phyloP scores from a whole-genome alignment of 30 jellyfish, hydroid and myxozoan species.

The Pseudorhiza aurosa region DNA sequence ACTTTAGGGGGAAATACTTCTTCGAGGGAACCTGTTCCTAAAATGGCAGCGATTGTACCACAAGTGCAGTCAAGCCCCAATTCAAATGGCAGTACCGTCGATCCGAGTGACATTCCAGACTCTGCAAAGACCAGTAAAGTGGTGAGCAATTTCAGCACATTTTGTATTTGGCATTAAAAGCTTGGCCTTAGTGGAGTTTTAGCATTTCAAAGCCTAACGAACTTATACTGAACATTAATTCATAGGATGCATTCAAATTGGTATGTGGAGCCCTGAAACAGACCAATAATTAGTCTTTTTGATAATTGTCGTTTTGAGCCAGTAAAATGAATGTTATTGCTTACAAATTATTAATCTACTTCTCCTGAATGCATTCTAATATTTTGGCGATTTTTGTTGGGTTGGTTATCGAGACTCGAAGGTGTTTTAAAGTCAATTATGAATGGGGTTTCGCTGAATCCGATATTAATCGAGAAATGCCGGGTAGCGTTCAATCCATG shows the following conservation, averaged over 20 bases:
- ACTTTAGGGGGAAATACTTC: slow-evolving; percentile 58
- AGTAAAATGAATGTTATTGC: neutral
- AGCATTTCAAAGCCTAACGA: neutral
- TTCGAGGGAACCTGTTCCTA: slow-evolving; percentile 65
- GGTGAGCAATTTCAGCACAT: slow-evolving; percentile 25
- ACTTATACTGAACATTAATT: neutral
- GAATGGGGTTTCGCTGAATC: neutral
- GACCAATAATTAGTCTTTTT: too few species aligned
- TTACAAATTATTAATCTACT: neutral
- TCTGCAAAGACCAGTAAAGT: slow-evolving; percentile 65
- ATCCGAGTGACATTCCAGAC: slow-evolving; percentile 66
- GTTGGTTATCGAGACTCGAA: neutral
- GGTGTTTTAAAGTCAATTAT: neutral
- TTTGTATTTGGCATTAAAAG: slow-evolving; percentile 5
- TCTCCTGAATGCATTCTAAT: neutral
- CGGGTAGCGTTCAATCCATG: neutral
- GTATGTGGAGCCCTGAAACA: too few species aligned
- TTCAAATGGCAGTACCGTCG: slow-evolving; percentile 59
- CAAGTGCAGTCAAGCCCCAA: slow-evolving; percentile 72
- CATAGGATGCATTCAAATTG: neutral
- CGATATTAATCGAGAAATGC: neutral
- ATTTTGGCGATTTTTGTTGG: neutral
- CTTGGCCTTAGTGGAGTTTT: too few species aligned
- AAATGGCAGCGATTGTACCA: slow-evolving; percentile 75
- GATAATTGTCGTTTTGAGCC: neutral